These are phyloP conservation scores for Diaprepes abbreviatus DNA, from an alignment of 2,888 invertebrate genomes.

Conservation along the genomic window DNA sequence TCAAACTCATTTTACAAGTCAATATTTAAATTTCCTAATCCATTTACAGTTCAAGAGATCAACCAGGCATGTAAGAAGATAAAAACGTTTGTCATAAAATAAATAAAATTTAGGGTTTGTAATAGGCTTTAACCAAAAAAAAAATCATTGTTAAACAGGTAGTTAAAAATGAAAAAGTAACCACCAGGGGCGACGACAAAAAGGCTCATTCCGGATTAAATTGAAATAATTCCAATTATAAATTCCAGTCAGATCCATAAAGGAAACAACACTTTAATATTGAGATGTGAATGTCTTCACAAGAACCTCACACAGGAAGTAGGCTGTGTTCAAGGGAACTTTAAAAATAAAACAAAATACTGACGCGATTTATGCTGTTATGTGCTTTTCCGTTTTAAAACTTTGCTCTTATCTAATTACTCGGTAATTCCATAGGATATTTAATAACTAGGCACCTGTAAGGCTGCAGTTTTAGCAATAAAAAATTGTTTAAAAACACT, in stretches of 20 bases:
- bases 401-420: constrained; percentile 17
- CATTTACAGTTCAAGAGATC: no score
- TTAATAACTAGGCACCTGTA: neutral
- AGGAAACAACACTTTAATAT: constrained; percentile 64
- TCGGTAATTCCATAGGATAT: neutral
- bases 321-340: constrained; percentile 37
- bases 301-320: constrained; percentile 57
- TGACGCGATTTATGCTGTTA: constrained; percentile 13
- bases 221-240: constrained; percentile 60
- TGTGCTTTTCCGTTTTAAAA: constrained; percentile 11
- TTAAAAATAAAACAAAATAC: constrained; percentile 38
- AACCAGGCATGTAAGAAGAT: neutral
- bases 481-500: neutral
- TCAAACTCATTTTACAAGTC: no score
- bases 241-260: constrained; percentile 61
- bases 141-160: neutral
- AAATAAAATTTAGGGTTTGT: neutral
- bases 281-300: constrained; percentile 55
- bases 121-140: neutral
- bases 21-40: no score
- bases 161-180: neutral
- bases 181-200: constrained; percentile 16
- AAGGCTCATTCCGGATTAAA: constrained; percentile 27
- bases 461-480: neutral
- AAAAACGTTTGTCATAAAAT: neutral